These are phyloP conservation scores for Pangasius larnaudii DNA, from an alignment of 2,797 vertebrate genomes.

Conservation along the genomic window DNA sequence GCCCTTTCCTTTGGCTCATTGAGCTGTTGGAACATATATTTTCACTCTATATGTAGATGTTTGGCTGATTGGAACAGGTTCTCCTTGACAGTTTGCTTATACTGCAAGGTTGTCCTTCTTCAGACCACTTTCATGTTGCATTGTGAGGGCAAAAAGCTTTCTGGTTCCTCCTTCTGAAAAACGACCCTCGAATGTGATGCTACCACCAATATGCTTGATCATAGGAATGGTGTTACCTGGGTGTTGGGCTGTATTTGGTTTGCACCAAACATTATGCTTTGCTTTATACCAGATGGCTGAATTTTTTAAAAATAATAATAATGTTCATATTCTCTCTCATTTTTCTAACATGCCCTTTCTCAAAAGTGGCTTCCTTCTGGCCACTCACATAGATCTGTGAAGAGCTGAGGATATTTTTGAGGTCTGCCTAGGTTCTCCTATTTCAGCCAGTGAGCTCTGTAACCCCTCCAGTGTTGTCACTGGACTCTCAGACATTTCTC, in stretches of 20 bases:
- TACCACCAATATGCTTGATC: neutral
- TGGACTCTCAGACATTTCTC: neutral
- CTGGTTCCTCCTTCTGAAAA: neutral
- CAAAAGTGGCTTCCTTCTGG: neutral
- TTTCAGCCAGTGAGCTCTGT: neutral
- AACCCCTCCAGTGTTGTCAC: neutral
- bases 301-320: no score
- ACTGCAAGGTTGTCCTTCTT: no score
- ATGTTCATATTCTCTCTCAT: no score
- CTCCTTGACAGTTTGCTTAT: no score
- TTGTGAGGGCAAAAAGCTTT: neutral
- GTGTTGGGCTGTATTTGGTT: no score
- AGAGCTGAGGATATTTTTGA: neutral
- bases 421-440: neutral
- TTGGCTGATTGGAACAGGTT: neutral
- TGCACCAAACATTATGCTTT: neutral
- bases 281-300: neutral
- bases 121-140: neutral
- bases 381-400: neutral
- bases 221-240: neutral
- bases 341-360: no score
- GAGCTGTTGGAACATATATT: neutral
- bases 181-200: neutral
- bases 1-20: neutral
- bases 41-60: neutral